Conservation (phyloP, 2,888 invertebrate genomes). For the Epinotia bilunana region DNA sequence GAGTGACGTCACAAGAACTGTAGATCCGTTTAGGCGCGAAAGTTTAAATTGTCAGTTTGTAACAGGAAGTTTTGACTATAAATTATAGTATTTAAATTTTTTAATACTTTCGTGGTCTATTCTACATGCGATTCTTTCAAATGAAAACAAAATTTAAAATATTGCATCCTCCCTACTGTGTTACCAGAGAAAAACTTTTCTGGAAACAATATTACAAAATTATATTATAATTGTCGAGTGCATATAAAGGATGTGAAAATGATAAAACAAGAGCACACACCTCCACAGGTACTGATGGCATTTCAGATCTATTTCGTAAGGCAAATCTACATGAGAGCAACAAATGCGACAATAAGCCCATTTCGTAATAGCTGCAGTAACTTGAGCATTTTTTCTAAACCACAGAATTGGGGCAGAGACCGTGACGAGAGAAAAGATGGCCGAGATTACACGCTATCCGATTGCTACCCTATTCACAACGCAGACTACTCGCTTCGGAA, state of each 20-base stretch:
- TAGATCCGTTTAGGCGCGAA: too few species aligned
- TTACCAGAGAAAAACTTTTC: too few species aligned
- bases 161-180: too few species aligned
- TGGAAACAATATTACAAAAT: too few species aligned
- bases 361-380: slow-evolving; percentile 58
- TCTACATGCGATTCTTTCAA: too few species aligned
- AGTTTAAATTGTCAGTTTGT: too few species aligned
- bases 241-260: neutral
- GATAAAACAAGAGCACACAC: slow-evolving; percentile 5
- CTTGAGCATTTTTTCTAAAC: slow-evolving; percentile 56
- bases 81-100: too few species aligned
- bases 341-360: slow-evolving; percentile 46
- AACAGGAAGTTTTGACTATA: too few species aligned
- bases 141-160: too few species aligned
- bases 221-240: too few species aligned
- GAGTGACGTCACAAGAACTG: too few species aligned
- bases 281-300: slow-evolving; percentile 14
- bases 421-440: slow-evolving; percentile 66
- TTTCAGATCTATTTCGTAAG: slow-evolving; percentile 35
- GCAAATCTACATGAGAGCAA: slow-evolving; percentile 6
- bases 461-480: slow-evolving; percentile 51
- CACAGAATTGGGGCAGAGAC: slow-evolving; percentile 64
- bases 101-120: too few species aligned
- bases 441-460: slow-evolving; percentile 61
- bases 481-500: neutral